Percentiles rank a stretch among this genome's conserved stretches.
These are phyloP conservation scores for Carassius gibelio DNA, from an alignment of 2,113 vertebrate genomes.

Conservation along the genomic window DNA sequence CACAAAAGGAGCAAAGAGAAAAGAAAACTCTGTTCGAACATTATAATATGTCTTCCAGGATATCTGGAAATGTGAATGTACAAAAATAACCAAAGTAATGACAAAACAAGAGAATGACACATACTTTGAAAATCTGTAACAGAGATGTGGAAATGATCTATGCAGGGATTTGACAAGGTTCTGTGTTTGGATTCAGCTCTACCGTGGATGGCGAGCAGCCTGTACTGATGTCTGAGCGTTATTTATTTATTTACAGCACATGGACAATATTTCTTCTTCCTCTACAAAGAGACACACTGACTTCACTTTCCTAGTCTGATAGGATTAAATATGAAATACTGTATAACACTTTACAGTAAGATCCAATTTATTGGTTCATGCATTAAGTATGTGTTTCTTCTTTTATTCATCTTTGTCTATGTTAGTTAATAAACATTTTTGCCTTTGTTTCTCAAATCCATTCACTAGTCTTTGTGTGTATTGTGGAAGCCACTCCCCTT, in stretches of 20 bases:
- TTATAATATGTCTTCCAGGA: background rate
- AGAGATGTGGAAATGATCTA: background rate
- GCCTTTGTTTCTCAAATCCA: background rate
- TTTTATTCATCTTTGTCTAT: background rate
- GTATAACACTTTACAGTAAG: background rate
- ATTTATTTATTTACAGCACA: conserved; percentile 1
- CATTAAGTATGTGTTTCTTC: background rate
- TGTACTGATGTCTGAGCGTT: background rate
- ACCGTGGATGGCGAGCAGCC: background rate
- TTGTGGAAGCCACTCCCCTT: background rate
- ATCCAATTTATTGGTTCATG: background rate
- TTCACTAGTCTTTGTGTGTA: background rate
- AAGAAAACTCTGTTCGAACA: background rate
- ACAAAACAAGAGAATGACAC: conserved; percentile 17
- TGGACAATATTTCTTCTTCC: background rate
- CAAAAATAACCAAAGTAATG: background rate
- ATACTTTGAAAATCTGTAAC: conserved; percentile 19
- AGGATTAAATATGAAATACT: background rate
- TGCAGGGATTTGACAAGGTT: conserved; percentile 1
- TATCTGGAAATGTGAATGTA: background rate
- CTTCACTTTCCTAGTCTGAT: background rate
- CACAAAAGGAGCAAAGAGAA: background rate
- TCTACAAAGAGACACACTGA: background rate
- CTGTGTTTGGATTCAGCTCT: background rate
- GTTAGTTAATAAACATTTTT: background rate